Percentiles rank a stretch among this genome's conserved stretches.
Evolutionary conservation across 2,888 invertebrate species (phyloP).

Genomic region (Ichneumoninae sp.): DNA sequence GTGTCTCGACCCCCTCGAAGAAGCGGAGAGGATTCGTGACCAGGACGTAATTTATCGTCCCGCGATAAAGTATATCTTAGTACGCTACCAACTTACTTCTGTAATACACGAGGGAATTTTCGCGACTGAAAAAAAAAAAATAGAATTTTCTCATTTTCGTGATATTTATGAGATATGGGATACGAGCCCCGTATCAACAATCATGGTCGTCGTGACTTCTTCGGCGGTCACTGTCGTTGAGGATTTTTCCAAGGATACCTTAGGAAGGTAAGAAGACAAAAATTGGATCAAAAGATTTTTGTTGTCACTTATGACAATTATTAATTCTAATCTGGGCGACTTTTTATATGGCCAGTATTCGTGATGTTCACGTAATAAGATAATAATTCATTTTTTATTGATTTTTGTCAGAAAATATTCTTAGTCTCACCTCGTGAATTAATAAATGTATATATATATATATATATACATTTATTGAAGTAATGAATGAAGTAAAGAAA

Average conservation of each 20-base stretch:
- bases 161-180: constrained; percentile 75
- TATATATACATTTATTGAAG: no score
- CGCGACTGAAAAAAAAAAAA: constrained; percentile 5
- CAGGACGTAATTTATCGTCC: constrained; percentile 46
- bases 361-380: no score
- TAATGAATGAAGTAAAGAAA: background rate
- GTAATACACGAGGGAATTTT: constrained; percentile 22
- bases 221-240: constrained; percentile 80
- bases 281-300: background rate
- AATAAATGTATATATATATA: no score
- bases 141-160: constrained; percentile 11
- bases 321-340: no score
- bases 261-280: constrained; percentile 78
- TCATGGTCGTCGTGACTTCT: constrained; percentile 80
- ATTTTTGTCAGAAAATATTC: background rate
- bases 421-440: background rate
- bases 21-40: constrained; percentile 46
- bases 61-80: constrained; percentile 21
- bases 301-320: no score
- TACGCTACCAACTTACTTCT: background rate
- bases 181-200: constrained; percentile 69
- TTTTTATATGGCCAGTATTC: no score
- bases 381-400: background rate
- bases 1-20: constrained; percentile 11
- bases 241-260: constrained; percentile 81